Evolutionary conservation across 2,113 vertebrate species (phyloP), one percentile per base, ranked within the genome.

Genomic region (Ciconia stormi): DNA sequence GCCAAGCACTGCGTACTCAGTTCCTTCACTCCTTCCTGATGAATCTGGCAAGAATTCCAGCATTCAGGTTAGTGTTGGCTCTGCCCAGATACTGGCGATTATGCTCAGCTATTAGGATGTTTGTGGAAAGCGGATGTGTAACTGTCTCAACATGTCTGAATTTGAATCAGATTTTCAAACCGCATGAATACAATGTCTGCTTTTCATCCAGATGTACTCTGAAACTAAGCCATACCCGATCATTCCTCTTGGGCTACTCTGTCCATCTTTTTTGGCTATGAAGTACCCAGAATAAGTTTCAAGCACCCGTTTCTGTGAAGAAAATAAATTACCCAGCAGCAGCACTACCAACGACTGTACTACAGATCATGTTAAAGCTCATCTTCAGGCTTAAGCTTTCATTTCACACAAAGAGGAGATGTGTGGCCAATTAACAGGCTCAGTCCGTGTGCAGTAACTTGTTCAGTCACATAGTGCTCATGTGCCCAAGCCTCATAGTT

Each of bases 31-130:
- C 34, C n/a, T 80, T 92, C 78, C 72, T 82, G 46, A 62, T 73
- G 59, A 89, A 92, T 56, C 13, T 93, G 95, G 92, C 81, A 96
- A 81, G 73, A 59, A 20, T 42, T 82, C 46, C 92, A 94, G 42
- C 21, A 38, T 55, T 92, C 58, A 52, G 78, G 63, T 92, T 94
- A 62, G 40, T 15, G 66, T 14, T 76, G 77, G 70, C 73, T 93
- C 86, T 97, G 82, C 74, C 73, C 77, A 80, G 62, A 77, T 50
- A 36, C 46, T 66, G 55, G 27, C 0, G 3, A 26, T 32, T n/a
- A 30, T 14, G 36, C 79, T 65, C 46, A 82, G 40, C 58, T 76
- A 25, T 55, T 25, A n/a, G 73, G 34, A 47, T 32, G 87, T 69
- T 83, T 81, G 71, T 58, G 82, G 82, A 78, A 92, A 94, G 93